Conservation (phyloP, 2,113 vertebrate genomes). For the Stegostoma tigrinum region DNA sequence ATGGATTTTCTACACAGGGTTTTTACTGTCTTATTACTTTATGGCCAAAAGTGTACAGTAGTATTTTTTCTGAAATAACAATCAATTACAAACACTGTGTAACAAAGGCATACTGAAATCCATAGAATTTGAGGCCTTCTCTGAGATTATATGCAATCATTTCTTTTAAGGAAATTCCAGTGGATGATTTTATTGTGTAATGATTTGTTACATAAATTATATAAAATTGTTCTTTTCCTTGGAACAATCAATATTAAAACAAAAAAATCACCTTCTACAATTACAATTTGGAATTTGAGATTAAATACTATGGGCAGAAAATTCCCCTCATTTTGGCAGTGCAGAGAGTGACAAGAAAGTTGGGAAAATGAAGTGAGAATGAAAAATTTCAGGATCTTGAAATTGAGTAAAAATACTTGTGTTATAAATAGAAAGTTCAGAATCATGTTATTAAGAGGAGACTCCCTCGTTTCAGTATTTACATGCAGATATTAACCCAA, state of each 20-base stretch:
- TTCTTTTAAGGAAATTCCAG: not conserved
- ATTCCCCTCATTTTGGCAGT: no score
- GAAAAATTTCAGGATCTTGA: no score
- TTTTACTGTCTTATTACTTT: not conserved
- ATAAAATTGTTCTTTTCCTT: not conserved
- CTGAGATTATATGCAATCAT: not conserved
- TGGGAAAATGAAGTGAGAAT: no score
- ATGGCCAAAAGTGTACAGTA: not conserved
- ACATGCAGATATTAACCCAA: no score
- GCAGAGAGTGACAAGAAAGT: no score
- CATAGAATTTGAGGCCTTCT: conserved; percentile 9
- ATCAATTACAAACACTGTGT: not conserved
- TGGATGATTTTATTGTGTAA: not conserved
- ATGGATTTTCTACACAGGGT: not conserved
- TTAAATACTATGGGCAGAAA: not conserved
- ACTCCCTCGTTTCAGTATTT: no score
- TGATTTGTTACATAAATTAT: not conserved
- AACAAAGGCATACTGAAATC: not conserved
- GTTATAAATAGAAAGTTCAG: no score
- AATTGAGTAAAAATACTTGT: no score
- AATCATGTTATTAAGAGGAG: no score
- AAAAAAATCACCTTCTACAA: not conserved
- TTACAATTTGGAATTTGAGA: not conserved
- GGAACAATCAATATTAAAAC: not conserved
- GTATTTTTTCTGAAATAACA: not conserved